Evolutionary conservation across 2,797 vertebrate genomes (phyloP), one percentile per base, ranked within the genome.

Genomic region (Tokudaia tokunoshimensis): DNA sequence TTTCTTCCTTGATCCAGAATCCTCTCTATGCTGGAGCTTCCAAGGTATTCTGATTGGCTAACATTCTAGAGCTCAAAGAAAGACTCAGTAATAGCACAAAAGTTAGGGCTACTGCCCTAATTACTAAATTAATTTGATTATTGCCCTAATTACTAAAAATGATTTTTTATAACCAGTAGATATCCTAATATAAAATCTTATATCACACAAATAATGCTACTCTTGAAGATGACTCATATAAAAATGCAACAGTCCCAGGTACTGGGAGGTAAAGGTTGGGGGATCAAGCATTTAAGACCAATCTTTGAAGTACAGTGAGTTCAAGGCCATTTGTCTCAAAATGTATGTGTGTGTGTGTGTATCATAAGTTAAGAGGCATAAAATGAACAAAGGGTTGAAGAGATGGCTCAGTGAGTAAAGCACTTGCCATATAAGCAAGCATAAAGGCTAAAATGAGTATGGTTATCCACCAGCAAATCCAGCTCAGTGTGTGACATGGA

Each of bases 21-120:
- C n/a, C n/a, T 91, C 22, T 93, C 29, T 75, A 89, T 20, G 67
- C 81, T 90, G 94, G 52, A 92, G 70, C n/a, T 94, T 92, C 57
- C 87, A 37, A 72, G 52, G 76, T 91, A 81, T 89, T 37, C 91
- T 70, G 74, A 96, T 34, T 93, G 55, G 63, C n/a, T 90, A 96
- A 88, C 26, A 92, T 88, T 96, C 37, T 47, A 92, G 44, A 93
- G 2, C 12, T 92, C 44, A 92, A 37, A 85, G 41, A 93, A 96
- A 78, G 31, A 92, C 93, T 88, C 17, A 94, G n/a, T 70, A 84
- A n/a, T 76, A 90, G 9, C 61, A 92, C 31, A 93, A 92, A 96
- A 80, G 61, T 81, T 93, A 90, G 20, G 80, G 52, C 4, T 76
- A 88, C 37, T 92, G 76, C 37, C 57, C 94, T 41, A 41, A 41